Evolutionary conservation across 2,113 vertebrate genomes (phyloP), one percentile per base, ranked within the genome.

Genomic region (Anoura caudifer): DNA sequence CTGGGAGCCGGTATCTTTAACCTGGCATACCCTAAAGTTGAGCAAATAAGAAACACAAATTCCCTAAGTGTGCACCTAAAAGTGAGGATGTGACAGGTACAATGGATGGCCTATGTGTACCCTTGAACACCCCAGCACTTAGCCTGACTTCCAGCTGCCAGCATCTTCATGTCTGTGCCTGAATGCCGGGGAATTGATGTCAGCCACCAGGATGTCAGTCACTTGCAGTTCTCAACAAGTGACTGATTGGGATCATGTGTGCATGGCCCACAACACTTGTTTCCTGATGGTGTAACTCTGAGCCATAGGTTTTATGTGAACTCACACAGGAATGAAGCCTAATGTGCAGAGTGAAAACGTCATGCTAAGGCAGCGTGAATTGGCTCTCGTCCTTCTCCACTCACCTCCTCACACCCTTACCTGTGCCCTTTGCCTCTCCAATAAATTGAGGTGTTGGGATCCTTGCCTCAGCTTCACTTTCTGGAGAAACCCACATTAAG

Each of bases 41-140:
- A 96, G 20, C 50, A 89, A 89, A 76, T 9, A 81, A 38, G 11
- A 33, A 89, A 75, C 31, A 75, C 56, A n/a, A 85, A 72, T 59
- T 82, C 1, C 5, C 1, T 33, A 63, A 50, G 33, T n/a, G 5
- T 26, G 11, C 8, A 81, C 12, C 36, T 61, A 45, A 9, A 4
- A 83, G 26, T 59, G 5, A 92, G 24, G 9, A 43, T 11, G 2
- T 41, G 43, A 47, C 24, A 76, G 26, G 33, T 33, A 19, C 1
- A 1, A 4, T 5, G 26, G 28, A 43, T 36, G 7, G 19, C 19
- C 15, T 47, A 15, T 26, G 20, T 2, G 7, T n/a, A n/a, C 0
- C 26, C 31, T 79, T 8, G 56, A 45, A 50, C 2, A 56, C 3
- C 1, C 1, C 6, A 82, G 16, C 22, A 17, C 15, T 72, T 13